Evolutionary conservation across 2,797 vertebrate species (phyloP).

Genomic region (Sebastes wilsoni): DNA sequence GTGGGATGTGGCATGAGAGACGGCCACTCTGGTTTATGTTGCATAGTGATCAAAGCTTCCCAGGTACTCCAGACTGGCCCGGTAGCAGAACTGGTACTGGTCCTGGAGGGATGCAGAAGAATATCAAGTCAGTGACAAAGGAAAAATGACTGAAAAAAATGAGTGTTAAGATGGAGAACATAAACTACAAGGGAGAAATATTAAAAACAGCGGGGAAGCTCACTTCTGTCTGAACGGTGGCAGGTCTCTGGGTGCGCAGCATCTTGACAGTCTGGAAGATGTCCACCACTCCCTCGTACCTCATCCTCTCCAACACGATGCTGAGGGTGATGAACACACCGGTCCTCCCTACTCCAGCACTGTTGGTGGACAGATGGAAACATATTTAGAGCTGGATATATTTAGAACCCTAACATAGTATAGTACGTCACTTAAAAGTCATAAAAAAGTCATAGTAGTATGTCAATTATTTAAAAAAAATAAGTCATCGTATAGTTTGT

Average conservation of each 20-base stretch:
- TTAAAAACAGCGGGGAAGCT: constrained; percentile 10
- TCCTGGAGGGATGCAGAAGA: constrained; percentile 80
- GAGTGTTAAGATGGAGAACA: not conserved
- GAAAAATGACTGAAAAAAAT: not conserved
- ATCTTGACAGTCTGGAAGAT: constrained; percentile 99
- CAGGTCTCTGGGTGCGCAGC: constrained; percentile 97
- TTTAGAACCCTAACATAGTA: not conserved
- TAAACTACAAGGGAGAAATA: not conserved
- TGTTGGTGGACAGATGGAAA: constrained; percentile 60
- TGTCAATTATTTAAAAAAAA: too few relatives aligned
- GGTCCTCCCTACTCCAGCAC: constrained; percentile 96
- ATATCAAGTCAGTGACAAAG: not conserved
- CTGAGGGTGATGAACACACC: constrained; percentile 99
- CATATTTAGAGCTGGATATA: not conserved
- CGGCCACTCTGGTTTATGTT: constrained; percentile 88
- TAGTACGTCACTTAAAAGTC: not conserved
- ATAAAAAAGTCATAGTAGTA: too few relatives aligned
- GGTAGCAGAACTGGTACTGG: constrained; percentile 99
- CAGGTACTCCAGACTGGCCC: constrained; percentile 97
- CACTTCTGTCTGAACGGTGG: constrained; percentile 99
- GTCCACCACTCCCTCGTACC: constrained; percentile 99
- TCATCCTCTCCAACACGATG: constrained; percentile 98
- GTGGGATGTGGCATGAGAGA: constrained; percentile 65
- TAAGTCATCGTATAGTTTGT: too few relatives aligned
- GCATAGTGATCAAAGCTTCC: constrained; percentile 99